Evolutionary conservation across 2,888 invertebrate genomes (phyloP).

Genomic region (Corbicula japonica): DNA sequence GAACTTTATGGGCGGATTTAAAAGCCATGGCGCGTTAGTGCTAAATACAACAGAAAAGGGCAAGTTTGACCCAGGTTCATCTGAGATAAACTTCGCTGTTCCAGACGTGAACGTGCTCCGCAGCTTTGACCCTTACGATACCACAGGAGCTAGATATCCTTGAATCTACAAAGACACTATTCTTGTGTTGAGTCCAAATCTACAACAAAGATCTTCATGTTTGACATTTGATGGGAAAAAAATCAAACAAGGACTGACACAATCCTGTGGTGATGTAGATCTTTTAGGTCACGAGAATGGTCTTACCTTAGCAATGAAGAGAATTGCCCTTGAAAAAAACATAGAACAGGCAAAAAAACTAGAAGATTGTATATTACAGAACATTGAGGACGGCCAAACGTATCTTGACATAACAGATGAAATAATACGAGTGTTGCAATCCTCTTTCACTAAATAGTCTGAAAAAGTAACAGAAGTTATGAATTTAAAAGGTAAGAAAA

Average conservation of each 20-base stretch:
- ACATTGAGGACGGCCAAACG: neutral
- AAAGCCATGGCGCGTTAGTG: conserved; percentile 10
- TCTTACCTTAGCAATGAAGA: too few species aligned
- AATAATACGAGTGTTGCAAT: neutral
- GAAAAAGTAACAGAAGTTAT: neutral
- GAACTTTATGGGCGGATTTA: conserved; percentile 36
- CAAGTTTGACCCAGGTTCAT: neutral
- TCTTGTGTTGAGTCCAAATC: neutral
- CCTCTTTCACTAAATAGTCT: neutral
- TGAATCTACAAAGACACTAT: neutral
- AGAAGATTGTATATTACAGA: too few species aligned
- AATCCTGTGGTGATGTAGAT: conserved; percentile 8
- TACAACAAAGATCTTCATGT: neutral
- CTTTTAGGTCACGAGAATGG: conserved; percentile 20
- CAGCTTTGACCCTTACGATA: neutral
- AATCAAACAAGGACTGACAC: conserved; percentile 20
- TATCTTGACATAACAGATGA: neutral
- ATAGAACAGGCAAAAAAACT: too few species aligned
- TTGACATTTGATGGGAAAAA: conserved; percentile 27
- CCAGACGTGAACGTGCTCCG: neutral
- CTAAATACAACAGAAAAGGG: neutral
- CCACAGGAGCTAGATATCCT: neutral
- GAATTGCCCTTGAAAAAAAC: too few species aligned
- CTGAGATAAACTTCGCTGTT: conserved; percentile 11
- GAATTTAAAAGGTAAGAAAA: conserved; percentile 26